Evolutionary conservation across 2,797 vertebrate species (phyloP).

Genomic region (Falco columbarius): DNA sequence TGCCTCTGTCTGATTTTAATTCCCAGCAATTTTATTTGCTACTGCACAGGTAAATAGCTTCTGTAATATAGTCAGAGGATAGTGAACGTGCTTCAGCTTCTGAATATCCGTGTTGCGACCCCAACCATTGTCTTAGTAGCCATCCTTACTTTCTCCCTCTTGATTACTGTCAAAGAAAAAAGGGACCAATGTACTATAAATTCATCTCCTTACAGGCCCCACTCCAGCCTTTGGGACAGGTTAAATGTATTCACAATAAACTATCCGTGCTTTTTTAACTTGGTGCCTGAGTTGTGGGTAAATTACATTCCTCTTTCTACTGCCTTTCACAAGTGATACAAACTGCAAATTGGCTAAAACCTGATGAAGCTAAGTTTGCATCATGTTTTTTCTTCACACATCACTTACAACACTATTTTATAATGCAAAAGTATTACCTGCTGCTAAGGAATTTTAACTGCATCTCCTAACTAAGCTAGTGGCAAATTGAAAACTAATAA

Average conservation of each 20-base stretch:
- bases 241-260: not conserved
- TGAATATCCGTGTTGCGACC: not conserved
- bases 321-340: not conserved
- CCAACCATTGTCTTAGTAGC: not conserved
- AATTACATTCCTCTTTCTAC: not conserved
- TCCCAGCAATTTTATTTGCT: not conserved
- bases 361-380: not conserved
- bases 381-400: not conserved
- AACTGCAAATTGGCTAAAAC: not conserved
- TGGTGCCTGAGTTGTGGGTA: not conserved
- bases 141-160: not conserved
- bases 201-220: not conserved
- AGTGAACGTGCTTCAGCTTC: not conserved
- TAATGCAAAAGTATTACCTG: not conserved
- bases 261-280: not conserved
- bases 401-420: not conserved
- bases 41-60: not conserved
- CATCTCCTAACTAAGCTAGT: conserved; percentile 50
- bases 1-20: not conserved
- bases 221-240: not conserved
- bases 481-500: conserved; percentile 64
- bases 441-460: conserved; percentile 32
- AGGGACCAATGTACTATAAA: not conserved
- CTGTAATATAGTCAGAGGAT: not conserved
- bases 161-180: not conserved